Percentiles rank a stretch among this genome's conserved stretches.
Conservation (phyloP, 2,797 vertebrate genomes). For the Halcyon badia region DNA sequence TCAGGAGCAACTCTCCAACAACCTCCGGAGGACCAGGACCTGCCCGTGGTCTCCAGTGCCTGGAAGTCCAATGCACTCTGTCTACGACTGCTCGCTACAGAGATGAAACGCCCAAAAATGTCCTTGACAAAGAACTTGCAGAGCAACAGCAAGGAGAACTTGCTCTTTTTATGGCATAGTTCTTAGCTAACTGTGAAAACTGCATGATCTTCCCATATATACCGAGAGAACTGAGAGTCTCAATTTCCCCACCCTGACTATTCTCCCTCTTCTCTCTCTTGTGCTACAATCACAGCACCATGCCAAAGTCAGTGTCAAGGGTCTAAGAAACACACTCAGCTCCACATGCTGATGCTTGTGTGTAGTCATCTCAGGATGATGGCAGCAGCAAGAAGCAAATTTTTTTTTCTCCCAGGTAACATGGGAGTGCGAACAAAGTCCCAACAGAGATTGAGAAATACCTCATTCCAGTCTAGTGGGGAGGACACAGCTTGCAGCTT, state of each 20-base stretch:
- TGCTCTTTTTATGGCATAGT: not conserved
- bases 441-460: not conserved
- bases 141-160: not conserved
- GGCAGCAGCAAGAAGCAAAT: not conserved
- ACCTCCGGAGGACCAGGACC: accelerated
- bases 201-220: not conserved
- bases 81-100: not conserved
- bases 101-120: accelerated
- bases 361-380: not conserved
- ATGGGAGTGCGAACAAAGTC: not conserved
- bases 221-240: not conserved
- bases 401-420: not conserved
- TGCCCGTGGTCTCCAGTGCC: not conserved
- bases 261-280: not conserved
- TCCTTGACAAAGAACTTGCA: not conserved
- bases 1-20: not conserved
- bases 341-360: not conserved
- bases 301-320: not conserved
- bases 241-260: not conserved
- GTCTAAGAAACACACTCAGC: not conserved
- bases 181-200: not conserved
- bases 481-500: not conserved
- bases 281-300: not conserved
- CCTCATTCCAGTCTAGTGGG: not conserved
- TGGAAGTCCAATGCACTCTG: not conserved